Evolutionary conservation across 37 sponge, comb jelly and placozoan species (phyloP).

Genomic region (Axinella damicornis): DNA sequence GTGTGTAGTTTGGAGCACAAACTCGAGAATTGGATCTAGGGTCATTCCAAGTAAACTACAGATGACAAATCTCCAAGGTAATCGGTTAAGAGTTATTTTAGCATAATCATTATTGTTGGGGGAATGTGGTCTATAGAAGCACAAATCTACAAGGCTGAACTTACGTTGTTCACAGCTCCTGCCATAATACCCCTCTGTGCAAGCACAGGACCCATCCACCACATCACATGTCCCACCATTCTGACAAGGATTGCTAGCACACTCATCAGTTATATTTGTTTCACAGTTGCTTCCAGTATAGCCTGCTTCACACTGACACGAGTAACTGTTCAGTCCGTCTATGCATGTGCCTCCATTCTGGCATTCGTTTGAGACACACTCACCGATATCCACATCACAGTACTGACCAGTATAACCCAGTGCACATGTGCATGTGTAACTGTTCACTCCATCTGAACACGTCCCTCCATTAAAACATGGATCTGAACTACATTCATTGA

Average conservation of each 20-base stretch:
- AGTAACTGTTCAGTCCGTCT: constrained; percentile 21
- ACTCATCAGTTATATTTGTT: constrained; percentile 9
- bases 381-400: constrained; percentile 68
- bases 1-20: no score
- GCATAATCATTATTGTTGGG: no score
- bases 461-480: constrained; percentile 66
- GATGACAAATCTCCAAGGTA: no score
- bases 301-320: neutral
- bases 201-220: no score
- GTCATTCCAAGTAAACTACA: no score
- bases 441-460: constrained; percentile 34
- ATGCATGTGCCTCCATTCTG: constrained; percentile 49
- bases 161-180: no score
- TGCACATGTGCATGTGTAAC: constrained; percentile 63
- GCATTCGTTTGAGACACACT: constrained; percentile 62
- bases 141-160: no score
- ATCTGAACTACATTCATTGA: constrained; percentile 60
- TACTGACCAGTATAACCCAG: constrained; percentile 57
- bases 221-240: constrained; percentile 66
- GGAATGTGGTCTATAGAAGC: no score
- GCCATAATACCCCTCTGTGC: no score
- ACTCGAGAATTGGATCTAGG: no score
- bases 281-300: neutral
- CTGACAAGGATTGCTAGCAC: neutral
- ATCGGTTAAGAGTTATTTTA: no score